Conservation (phyloP, 2,797 vertebrate species). For the Periparus ater region DNA sequence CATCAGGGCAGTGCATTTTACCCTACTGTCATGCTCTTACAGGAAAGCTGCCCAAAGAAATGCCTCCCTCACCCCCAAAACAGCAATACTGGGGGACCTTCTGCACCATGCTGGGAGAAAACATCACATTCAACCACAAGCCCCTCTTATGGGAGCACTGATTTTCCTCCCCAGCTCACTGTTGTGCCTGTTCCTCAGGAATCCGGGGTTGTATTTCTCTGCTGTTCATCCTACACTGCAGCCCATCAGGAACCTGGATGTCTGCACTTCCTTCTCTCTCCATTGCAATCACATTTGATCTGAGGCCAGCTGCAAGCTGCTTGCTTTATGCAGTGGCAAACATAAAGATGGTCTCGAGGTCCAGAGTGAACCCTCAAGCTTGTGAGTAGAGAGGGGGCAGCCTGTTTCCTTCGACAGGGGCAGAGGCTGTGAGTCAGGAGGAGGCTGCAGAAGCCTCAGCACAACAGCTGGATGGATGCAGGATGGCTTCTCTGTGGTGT, state of each 20-base stretch:
- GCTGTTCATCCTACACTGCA: background rate
- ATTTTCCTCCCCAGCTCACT: background rate
- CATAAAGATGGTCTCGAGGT: background rate
- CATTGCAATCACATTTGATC: accelerated
- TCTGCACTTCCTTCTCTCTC: background rate
- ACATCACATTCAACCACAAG: accelerated
- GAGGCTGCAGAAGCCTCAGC: background rate
- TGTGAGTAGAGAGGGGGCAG: background rate
- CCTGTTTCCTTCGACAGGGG: slow-evolving; percentile 5
- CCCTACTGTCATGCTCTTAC: background rate
- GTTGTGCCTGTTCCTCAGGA: accelerated
- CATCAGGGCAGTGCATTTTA: background rate
- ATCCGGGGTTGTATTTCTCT: background rate
- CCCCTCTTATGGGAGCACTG: accelerated
- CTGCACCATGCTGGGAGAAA: background rate
- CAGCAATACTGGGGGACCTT: background rate
- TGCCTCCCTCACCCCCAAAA: background rate
- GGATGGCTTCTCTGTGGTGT: background rate
- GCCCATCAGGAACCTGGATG: background rate
- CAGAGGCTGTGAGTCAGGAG: background rate
- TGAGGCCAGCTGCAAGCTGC: background rate
- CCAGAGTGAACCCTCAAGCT: background rate
- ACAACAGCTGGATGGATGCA: background rate
- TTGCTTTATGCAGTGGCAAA: background rate
- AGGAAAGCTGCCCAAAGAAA: background rate